phyloP scores from a whole-genome alignment of 1,140 invertebrate genomes.

The Cherax quadricarinatus region DNA sequence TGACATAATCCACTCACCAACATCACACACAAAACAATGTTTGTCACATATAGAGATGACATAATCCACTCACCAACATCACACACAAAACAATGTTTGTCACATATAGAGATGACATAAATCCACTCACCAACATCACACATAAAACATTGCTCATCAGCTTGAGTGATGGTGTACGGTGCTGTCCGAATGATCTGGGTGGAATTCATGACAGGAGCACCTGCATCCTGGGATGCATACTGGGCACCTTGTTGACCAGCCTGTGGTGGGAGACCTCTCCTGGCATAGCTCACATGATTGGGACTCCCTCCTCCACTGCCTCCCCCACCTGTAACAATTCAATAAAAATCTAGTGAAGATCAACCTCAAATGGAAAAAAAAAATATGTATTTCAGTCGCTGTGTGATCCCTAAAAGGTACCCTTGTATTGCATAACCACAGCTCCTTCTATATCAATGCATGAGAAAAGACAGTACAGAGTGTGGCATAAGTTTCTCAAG shows the following conservation, averaged over 20 bases:
- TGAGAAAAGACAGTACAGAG: too few relatives aligned
- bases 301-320: not conserved
- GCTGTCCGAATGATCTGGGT: not conserved
- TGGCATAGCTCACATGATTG: not conserved
- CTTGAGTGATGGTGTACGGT: constrained; percentile 16
- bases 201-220: not conserved
- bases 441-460: too few relatives aligned
- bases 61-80: not conserved
- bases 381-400: too few relatives aligned
- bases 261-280: not conserved
- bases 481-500: too few relatives aligned
- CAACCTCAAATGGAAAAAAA: not conserved
- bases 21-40: constrained; percentile 8
- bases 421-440: too few relatives aligned
- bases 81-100: constrained; percentile 20
- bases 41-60: constrained; percentile 30
- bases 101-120: not conserved
- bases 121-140: not conserved
- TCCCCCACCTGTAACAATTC: not conserved
- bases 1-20: constrained; percentile 6
- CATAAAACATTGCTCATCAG: constrained; percentile 35
- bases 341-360: not conserved
- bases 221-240: not conserved
- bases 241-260: not conserved
- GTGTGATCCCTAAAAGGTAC: too few relatives aligned